Evolutionary conservation across 2,797 vertebrate genomes (phyloP).

Genomic region (Chelonia mydas): DNA sequence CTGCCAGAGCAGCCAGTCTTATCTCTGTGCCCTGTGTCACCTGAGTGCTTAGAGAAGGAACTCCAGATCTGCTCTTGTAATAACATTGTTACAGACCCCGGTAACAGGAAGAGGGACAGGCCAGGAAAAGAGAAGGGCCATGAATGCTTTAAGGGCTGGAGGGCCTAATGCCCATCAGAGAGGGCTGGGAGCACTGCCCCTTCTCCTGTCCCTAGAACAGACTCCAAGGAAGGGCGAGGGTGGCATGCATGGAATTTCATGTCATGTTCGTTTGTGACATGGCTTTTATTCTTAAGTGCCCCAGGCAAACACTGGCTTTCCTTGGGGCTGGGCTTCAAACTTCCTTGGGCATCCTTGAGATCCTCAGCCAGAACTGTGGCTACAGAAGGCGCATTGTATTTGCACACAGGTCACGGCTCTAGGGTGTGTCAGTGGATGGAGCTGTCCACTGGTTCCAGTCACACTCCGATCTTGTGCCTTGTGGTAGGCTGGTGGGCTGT

Average conservation of each 20-base stretch:
- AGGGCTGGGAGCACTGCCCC: background rate
- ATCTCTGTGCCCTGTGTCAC: background rate
- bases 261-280: background rate
- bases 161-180: no score
- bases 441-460: background rate
- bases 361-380: background rate
- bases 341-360: background rate
- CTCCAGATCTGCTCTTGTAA: background rate
- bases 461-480: background rate
- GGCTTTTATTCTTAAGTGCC: background rate
- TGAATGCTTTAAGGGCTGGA: background rate
- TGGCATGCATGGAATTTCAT: background rate
- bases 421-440: background rate
- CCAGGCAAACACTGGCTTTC: background rate
- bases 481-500: background rate
- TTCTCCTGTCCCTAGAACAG: background rate
- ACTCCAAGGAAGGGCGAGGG: background rate
- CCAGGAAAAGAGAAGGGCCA: background rate
- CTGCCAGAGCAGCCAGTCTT: background rate
- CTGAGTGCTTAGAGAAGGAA: background rate
- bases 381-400: background rate
- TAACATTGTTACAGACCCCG: background rate
- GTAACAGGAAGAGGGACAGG: no score
- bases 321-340: background rate
- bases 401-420: background rate